Percentiles rank a stretch among this genome's conserved stretches.
Conservation (phyloP, 2,888 invertebrate genomes). For the Heliconius hortense region DNA sequence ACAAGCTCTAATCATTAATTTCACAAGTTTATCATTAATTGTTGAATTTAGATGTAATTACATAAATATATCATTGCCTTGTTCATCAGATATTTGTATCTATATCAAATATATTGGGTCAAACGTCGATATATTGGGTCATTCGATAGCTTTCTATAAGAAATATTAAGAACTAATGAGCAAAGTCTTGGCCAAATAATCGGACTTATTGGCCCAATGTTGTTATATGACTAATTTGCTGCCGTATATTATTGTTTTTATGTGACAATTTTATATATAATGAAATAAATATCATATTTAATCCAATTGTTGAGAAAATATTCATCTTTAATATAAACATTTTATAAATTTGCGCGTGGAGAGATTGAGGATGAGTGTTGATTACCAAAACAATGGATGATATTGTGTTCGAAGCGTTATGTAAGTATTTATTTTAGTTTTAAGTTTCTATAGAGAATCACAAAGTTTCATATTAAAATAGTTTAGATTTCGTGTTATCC, state of each 20-base stretch:
- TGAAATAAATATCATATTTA: constrained; percentile 2
- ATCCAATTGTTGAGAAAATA: constrained; percentile 6
- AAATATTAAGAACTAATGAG: neutral
- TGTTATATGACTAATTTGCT: constrained; percentile 1
- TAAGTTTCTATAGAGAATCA: constrained; percentile 49
- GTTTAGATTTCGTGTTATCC: constrained; percentile 10
- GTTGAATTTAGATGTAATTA: neutral
- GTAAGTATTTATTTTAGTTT: constrained; percentile 72
- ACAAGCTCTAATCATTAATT: neutral
- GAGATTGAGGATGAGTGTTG: constrained; percentile 18
- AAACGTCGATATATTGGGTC: too few species aligned
- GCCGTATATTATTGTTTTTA: constrained; percentile 10
- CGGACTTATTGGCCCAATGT: neutral
- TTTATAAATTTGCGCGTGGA: neutral
- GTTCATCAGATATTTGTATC: neutral
- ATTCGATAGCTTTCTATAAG: neutral
- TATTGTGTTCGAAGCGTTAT: constrained; percentile 60
- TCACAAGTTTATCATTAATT: constrained; percentile 7
- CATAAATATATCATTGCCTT: neutral
- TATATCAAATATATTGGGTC: constrained; percentile 1
- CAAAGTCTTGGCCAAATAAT: neutral
- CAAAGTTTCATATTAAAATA: constrained; percentile 20
- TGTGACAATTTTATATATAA: constrained; percentile 13
- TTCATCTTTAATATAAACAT: neutral
- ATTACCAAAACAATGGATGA: constrained; percentile 30